Evolutionary conservation across 1,140 invertebrate species (phyloP).

Genomic region (Musca vetustissima): DNA sequence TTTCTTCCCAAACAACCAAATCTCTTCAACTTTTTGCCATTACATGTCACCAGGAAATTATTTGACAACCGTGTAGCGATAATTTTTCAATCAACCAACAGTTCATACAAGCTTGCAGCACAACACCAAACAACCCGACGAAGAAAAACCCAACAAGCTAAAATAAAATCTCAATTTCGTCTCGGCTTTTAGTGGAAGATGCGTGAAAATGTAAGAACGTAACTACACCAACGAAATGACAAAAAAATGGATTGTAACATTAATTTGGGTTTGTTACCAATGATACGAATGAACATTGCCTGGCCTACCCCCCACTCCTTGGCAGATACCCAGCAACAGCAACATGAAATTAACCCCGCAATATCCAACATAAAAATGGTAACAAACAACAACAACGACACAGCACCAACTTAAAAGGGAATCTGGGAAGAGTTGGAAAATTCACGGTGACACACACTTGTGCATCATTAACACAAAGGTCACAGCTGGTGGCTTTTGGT

Average conservation of each 20-base stretch:
- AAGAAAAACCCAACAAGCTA: neutral
- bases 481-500: constrained; percentile 16
- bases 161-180: constrained; percentile 19
- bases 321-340: neutral
- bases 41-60: neutral
- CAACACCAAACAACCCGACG: neutral
- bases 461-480: constrained; percentile 18
- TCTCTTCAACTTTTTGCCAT: neutral
- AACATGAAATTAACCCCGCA: neutral
- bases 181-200: constrained; percentile 7
- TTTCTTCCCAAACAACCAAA: neutral
- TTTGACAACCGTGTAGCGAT: constrained; percentile 7
- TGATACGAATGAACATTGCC: neutral
- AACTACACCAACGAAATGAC: neutral
- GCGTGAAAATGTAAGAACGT: constrained; percentile 12
- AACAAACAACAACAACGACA: no score
- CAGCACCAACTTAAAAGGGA: no score
- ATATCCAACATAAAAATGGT: no score
- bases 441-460: constrained; percentile 8
- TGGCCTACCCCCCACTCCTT: no score
- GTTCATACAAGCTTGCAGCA: neutral
- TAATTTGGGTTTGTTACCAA: constrained; percentile 2
- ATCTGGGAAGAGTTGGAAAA: no score
- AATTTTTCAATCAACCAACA: constrained; percentile 13
- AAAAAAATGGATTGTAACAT: constrained; percentile 3